Evolutionary conservation across 2,113 vertebrate species (phyloP).

Genomic region (Lepus americanus): DNA sequence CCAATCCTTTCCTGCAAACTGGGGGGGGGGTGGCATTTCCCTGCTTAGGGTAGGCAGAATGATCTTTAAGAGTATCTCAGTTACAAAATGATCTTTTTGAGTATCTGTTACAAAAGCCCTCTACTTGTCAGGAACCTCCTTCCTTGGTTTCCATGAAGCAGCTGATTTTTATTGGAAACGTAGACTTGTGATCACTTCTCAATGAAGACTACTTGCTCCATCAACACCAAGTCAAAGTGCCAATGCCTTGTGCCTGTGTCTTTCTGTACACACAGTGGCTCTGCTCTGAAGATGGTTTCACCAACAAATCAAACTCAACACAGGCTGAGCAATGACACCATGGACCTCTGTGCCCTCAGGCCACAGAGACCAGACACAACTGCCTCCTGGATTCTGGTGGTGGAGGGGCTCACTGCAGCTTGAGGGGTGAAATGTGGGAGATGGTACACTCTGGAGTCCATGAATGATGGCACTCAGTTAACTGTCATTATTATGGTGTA

Average conservation of each 20-base stretch:
- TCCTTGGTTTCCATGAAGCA: neutral
- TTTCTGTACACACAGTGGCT: neutral
- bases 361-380: accelerated
- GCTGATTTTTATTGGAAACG: neutral
- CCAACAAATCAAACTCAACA: neutral
- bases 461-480: neutral
- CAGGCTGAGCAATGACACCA: accelerated
- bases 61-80: neutral
- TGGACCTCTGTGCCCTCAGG: accelerated
- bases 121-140: neutral
- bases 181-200: neutral
- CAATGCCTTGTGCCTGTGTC: neutral
- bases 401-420: neutral
- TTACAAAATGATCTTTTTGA: neutral
- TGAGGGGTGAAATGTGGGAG: neutral
- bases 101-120: neutral
- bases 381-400: neutral
- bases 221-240: neutral
- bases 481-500: neutral
- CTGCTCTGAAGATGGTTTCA: neutral
- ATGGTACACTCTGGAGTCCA: neutral
- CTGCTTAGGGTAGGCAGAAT: neutral
- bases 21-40: neutral
- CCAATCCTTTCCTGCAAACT: neutral
- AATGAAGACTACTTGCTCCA: accelerated